Conservation (phyloP, 2,113 vertebrate species). For the Arothron firmamentum region DNA sequence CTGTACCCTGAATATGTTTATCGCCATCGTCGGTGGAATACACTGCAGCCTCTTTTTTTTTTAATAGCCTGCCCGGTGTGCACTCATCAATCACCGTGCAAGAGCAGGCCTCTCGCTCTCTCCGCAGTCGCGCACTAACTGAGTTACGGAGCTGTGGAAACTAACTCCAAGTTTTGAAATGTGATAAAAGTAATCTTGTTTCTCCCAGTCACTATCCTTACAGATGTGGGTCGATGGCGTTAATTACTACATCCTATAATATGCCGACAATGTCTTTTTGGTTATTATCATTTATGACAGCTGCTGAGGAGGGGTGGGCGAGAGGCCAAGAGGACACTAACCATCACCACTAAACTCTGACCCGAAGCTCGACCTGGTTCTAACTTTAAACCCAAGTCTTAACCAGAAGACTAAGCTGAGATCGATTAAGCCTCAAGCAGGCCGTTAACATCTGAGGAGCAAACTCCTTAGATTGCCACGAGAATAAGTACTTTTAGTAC, state of each 20-base stretch:
- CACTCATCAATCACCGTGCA: conserved; percentile 87
- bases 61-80: conserved; percentile 75
- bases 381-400: conserved; percentile 14
- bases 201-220: conserved; percentile 85
- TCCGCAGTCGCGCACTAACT: conserved; percentile 84
- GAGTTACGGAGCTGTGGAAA: conserved; percentile 85
- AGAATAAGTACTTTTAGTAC: too few relatives aligned
- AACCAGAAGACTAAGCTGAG: too few relatives aligned
- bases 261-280: conserved; percentile 82
- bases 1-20: conserved; percentile 78
- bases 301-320: conserved; percentile 7
- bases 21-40: conserved; percentile 80
- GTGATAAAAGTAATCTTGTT: conserved; percentile 96
- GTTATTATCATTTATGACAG: conserved; percentile 84
- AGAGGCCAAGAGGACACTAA: background rate
- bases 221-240: conserved; percentile 94
- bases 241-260: conserved; percentile 97
- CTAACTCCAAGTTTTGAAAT: conserved; percentile 96
- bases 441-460: too few relatives aligned
- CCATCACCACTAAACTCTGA: background rate
- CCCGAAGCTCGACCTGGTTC: background rate
- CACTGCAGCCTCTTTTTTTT: conserved; percentile 61
- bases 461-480: too few relatives aligned
- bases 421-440: too few relatives aligned
- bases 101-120: conserved; percentile 81